phyloP scores from a whole-genome alignment of 1,140 invertebrate species.

The Anadara kagoshimensis region DNA sequence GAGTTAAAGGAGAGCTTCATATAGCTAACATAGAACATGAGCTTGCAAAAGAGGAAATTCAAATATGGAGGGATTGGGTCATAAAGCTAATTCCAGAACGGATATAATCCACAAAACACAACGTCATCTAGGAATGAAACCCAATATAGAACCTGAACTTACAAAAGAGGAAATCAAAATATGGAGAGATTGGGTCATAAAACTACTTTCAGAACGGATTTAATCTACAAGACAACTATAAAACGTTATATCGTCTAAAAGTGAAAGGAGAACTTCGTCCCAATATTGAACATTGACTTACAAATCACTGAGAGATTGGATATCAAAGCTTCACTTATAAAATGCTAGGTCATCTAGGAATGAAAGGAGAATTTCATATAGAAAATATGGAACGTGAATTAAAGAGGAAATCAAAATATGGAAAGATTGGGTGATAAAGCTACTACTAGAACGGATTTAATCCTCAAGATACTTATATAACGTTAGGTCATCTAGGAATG shows the following conservation, averaged over 20 bases:
- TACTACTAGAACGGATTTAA: not conserved
- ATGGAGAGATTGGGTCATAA: not conserved
- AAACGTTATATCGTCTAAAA: not conserved
- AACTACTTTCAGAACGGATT: not conserved
- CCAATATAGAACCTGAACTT: not conserved
- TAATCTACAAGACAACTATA: not conserved
- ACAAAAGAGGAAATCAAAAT: not conserved
- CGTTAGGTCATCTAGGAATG: conserved; percentile 38
- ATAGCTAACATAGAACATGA: conserved; percentile 37
- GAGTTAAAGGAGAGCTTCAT: conserved; percentile 46
- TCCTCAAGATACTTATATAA: conserved; percentile 22
- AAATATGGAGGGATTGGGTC: conserved; percentile 42
- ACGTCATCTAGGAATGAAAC: not conserved
- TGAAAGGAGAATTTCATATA: not conserved
- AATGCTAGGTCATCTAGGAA: not conserved
- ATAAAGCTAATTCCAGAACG: conserved; percentile 35
- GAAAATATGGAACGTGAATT: no score
- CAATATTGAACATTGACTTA: not conserved
- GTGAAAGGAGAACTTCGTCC: not conserved
- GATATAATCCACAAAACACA: not conserved
- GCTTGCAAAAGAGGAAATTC: conserved; percentile 31
- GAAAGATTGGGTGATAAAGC: not conserved
- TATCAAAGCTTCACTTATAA: no score
- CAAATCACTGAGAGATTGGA: no score
- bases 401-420: not conserved